Percentiles rank a stretch among this genome's conserved stretches.
These are phyloP conservation scores for Halocaridina rubra DNA, from an alignment of 2,888 invertebrate species.

Conservation along the genomic window DNA sequence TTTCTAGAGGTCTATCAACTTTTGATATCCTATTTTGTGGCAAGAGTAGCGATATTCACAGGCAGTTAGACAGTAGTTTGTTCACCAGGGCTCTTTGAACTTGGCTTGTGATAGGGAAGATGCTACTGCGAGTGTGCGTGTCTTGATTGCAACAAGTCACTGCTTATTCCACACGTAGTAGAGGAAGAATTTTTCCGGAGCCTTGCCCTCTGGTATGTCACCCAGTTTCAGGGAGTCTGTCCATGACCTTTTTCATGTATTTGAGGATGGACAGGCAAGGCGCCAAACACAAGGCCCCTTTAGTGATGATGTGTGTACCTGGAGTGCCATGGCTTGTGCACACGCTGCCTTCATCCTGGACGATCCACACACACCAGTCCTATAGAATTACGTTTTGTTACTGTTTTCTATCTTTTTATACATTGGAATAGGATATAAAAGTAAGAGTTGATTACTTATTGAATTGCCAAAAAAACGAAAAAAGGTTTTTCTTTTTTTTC, in stretches of 20 bases:
- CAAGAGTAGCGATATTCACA: background rate
- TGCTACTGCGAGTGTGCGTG: background rate
- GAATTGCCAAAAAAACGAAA: slow-evolving; percentile 29
- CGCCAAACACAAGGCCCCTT: slow-evolving; percentile 24
- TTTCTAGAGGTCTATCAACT: background rate
- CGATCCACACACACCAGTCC: slow-evolving; percentile 42
- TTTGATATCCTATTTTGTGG: background rate
- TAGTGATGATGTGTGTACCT: slow-evolving; percentile 37
- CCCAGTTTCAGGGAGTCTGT: slow-evolving; percentile 6
- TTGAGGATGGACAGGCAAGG: background rate
- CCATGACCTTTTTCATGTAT: background rate
- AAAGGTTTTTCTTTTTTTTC: slow-evolving; percentile 26
- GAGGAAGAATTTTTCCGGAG: slow-evolving; percentile 24
- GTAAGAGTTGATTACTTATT: slow-evolving; percentile 56
- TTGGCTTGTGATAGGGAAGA: background rate
- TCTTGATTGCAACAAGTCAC: background rate
- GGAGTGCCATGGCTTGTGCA: slow-evolving; percentile 38
- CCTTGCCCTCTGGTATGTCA: slow-evolving; percentile 37
- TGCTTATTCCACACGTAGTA: slow-evolving; percentile 4
- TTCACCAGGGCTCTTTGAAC: background rate
- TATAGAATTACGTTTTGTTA: slow-evolving; percentile 51
- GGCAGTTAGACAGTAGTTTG: too few relatives aligned
- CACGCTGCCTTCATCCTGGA: slow-evolving; percentile 12
- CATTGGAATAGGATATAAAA: slow-evolving; percentile 56
- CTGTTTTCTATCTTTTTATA: slow-evolving; percentile 61